These are phyloP conservation scores for Andrena camellia DNA, from an alignment of 2,888 invertebrate species.

Conservation along the genomic window DNA sequence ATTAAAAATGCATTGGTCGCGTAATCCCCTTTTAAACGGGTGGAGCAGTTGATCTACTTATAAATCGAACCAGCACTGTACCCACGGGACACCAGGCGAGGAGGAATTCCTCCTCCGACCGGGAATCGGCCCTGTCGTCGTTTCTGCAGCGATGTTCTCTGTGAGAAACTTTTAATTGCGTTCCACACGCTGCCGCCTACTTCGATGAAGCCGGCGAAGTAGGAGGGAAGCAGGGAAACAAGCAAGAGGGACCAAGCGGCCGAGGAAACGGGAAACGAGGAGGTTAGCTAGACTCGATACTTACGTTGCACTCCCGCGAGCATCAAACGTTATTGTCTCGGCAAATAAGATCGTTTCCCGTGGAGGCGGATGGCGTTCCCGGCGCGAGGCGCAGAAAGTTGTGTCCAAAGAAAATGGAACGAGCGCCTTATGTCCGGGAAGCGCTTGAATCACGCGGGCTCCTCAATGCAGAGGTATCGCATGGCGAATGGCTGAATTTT, in stretches of 20 bases:
- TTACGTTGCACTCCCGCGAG: slow-evolving; percentile 25
- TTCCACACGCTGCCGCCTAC: slow-evolving; percentile 73
- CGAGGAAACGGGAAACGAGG: slow-evolving; percentile 13
- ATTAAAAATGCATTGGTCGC: slow-evolving; percentile 56
- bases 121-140: slow-evolving; percentile 68
- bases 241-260: slow-evolving; percentile 10
- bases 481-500: background rate
- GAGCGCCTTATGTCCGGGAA: slow-evolving; percentile 9
- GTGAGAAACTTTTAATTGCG: slow-evolving; percentile 81
- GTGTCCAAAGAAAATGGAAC: slow-evolving; percentile 7
- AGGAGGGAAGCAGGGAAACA: background rate
- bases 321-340: slow-evolving; percentile 43
- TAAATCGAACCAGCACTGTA: slow-evolving; percentile 39
- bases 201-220: slow-evolving; percentile 42
- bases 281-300: slow-evolving; percentile 18
- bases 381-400: slow-evolving; percentile 1
- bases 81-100: slow-evolving; percentile 26
- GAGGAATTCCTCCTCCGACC: slow-evolving; percentile 32
- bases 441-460: background rate
- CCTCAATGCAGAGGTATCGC: background rate
- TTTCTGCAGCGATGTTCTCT: slow-evolving; percentile 64
- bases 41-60: slow-evolving; percentile 44
- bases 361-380: slow-evolving; percentile 4
- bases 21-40: slow-evolving; percentile 31
- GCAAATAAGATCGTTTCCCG: slow-evolving; percentile 43